Conservation (phyloP, 2,113 vertebrate species). For the Hypocryptadius cinnamomeus region DNA sequence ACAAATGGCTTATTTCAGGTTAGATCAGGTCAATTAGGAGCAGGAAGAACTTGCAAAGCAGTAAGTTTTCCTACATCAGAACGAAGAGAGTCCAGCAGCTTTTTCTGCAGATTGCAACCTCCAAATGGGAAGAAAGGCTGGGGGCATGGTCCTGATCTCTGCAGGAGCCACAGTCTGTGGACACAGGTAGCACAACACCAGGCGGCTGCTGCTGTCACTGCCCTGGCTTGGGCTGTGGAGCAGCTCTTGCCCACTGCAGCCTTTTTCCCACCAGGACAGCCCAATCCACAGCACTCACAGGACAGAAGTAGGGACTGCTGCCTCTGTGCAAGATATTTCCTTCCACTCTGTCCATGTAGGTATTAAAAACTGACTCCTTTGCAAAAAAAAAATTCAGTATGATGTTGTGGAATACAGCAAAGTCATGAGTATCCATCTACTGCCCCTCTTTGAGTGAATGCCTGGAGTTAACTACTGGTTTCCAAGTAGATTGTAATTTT, state of each 20-base stretch:
- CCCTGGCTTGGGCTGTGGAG: not conserved
- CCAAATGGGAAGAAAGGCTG: not conserved
- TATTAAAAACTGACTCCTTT: not conserved
- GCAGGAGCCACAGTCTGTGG: not conserved
- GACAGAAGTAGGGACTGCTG: not conserved
- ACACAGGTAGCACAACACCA: not conserved
- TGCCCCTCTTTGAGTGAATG: not conserved
- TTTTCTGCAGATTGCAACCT: not conserved
- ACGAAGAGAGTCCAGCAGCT: not conserved
- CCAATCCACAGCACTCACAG: not conserved
- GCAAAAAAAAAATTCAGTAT: not conserved
- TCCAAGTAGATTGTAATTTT: not conserved
- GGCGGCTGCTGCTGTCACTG: not conserved
- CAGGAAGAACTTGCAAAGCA: slow-evolving; percentile 48
- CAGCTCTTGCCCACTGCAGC: not conserved
- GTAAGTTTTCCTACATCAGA: not conserved
- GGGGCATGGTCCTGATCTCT: not conserved
- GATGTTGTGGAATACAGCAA: not conserved
- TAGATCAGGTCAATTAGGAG: slow-evolving; percentile 22
- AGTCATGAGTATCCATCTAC: rapidly evolving
- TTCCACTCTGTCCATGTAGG: not conserved
- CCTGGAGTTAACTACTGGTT: not conserved
- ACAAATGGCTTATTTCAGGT: slow-evolving; percentile 10
- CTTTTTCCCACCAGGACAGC: not conserved
- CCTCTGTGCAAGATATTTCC: not conserved